Percentiles rank a stretch among this genome's conserved stretches.
phyloP scores from a whole-genome alignment of 2,888 invertebrate species.

The Zhengitettix transpicula region DNA sequence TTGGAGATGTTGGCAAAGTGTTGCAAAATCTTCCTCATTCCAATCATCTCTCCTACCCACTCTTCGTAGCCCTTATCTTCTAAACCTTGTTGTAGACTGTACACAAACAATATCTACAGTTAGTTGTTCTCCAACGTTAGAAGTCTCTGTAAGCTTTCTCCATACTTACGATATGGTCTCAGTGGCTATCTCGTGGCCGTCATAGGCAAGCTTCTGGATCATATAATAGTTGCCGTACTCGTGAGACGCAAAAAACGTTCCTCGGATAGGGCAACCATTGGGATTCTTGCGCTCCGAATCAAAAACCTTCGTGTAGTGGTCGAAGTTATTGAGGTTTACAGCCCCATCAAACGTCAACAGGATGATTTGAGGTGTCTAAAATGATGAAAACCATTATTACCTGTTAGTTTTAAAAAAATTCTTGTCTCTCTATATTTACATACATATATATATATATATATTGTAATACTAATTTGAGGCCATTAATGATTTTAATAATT shows the following conservation, averaged over 20 bases:
- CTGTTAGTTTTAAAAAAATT: too few relatives aligned
- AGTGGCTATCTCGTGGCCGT: constrained; percentile 70
- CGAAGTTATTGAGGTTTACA: constrained; percentile 79
- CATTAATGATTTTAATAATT: too few relatives aligned
- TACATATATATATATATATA: too few relatives aligned
- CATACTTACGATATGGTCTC: constrained; percentile 53
- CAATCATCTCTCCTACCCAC: constrained; percentile 88
- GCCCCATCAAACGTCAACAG: constrained; percentile 86
- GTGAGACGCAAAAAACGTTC: constrained; percentile 88
- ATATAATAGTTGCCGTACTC: constrained; percentile 81
- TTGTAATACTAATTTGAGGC: too few relatives aligned
- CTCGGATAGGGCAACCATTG: constrained; percentile 73
- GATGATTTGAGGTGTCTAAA: constrained; percentile 84
- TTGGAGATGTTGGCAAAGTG: constrained; percentile 68
- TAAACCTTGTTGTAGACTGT: constrained; percentile 57
- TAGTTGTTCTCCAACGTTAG: background rate
- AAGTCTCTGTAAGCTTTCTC: background rate
- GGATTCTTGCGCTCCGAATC: constrained; percentile 65
- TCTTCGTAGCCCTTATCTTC: constrained; percentile 83
- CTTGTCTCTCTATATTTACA: too few relatives aligned
- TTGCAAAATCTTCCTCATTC: constrained; percentile 74
- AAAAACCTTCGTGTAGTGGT: constrained; percentile 74
- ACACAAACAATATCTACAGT: constrained; percentile 8
- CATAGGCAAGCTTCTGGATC: constrained; percentile 74
- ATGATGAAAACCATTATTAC: constrained; percentile 14